Percentiles rank a stretch among this genome's conserved stretches.
Evolutionary conservation across 2,113 vertebrate genomes (phyloP).

Genomic region (Dipodomys stephensi): DNA sequence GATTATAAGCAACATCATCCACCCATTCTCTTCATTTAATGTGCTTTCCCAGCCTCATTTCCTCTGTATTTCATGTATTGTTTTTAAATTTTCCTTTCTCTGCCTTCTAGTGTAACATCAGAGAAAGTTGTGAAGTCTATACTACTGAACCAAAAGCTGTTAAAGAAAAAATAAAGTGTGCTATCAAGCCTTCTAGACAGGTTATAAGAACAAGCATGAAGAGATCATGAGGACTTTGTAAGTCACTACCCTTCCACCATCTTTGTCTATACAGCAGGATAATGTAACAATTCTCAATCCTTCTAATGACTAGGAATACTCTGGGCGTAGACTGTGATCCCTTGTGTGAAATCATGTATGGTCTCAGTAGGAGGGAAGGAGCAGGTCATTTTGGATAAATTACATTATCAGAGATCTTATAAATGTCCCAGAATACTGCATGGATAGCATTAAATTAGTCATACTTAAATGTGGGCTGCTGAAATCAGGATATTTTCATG

Average conservation of each 20-base stretch:
- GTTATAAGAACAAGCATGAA: background rate
- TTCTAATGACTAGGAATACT: background rate
- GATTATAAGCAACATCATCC: too few species aligned
- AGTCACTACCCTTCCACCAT: background rate
- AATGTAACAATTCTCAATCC: background rate
- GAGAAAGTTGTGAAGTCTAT: too few species aligned
- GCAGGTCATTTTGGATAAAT: background rate
- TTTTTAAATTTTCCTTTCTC: too few species aligned
- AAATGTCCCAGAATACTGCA: background rate
- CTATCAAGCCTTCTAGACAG: background rate
- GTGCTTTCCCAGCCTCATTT: too few species aligned
- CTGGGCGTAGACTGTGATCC: background rate
- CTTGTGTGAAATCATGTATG: background rate
- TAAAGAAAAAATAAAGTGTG: too few species aligned
- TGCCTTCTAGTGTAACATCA: too few species aligned
- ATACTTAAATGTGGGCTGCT: background rate
- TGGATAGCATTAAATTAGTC: background rate
- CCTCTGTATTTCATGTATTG: too few species aligned
- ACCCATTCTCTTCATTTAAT: too few species aligned
- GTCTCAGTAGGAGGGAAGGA: background rate
- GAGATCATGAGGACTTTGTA: background rate
- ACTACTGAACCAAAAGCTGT: too few species aligned
- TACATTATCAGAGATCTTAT: background rate
- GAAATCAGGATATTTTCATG: background rate
- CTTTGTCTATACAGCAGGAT: too few species aligned